Base-by-base conservation (phyloP, 2,888 invertebrate species). In the Cinara cedri region DNA sequence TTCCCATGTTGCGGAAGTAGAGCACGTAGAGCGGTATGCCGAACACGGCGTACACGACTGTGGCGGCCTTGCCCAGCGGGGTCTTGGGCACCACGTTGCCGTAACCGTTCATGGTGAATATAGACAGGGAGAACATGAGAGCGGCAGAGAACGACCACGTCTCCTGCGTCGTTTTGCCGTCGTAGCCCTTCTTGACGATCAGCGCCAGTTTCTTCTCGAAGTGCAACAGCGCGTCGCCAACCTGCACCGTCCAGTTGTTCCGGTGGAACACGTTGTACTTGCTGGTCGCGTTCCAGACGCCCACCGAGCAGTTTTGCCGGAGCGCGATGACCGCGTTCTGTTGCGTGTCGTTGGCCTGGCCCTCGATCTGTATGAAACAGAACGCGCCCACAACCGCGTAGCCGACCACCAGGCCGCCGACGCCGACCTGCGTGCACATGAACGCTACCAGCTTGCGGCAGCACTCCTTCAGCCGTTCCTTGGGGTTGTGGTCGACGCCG, bases 391-490 rank as follows among this genome's bases (percentile, higher is more conserved):
- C 90, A 78, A 95, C 91, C 44, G 95, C 93, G 85, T 95, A 95
- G 82, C 94, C 91, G 3, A 95, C 93, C 65, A 95, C 93, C 21
- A 95, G 87, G 11, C 93, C 95, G 80, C 95, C 95, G 51, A 95
- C 95, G 83, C 95, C 95, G 84, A 93, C 92, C 89, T 95, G 95
- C 10, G 95, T 95, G 87, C 94, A 95, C 95, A 95, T 95, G 85
- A 95, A 95, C 10, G 94, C 94, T 80, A 94, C 90, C 83, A 94
- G 89, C 86, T 94, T 94, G 62, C 95, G 89, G 84, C 93, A 92
- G 85, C 94, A 95, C 84, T 94, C 92, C 86, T 93, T 94, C 80
- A 95, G 89, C 84, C 91, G 92, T 84, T 93, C 93, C 49, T 90
- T 87, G 0, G 92, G 90, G 83, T 92, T 91, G 84, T 34, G 34